These are phyloP conservation scores for Lissocephala sabroskyi DNA, from an alignment of 2,888 invertebrate genomes.

Conservation along the genomic window DNA sequence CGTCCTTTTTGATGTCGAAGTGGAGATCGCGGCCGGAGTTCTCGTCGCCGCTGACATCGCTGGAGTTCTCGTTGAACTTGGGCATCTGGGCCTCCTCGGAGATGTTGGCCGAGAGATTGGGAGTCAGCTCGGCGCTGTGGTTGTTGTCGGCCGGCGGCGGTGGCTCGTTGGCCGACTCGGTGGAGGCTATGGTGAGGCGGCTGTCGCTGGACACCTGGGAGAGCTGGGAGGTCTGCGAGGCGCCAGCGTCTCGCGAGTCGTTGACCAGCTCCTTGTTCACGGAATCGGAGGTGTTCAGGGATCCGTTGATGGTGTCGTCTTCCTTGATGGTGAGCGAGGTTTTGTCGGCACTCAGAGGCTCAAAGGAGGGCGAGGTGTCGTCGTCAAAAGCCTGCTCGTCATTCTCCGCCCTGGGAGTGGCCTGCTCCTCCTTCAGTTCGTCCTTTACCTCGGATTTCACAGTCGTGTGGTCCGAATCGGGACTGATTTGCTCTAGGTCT, in stretches of 20 bases:
- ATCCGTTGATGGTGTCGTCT: conserved; percentile 20
- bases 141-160: conserved; percentile 72
- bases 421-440: conserved; percentile 65
- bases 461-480: conserved; percentile 81
- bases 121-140: conserved; percentile 41
- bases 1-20: conserved; percentile 71
- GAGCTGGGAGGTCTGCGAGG: conserved; percentile 76
- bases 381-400: conserved; percentile 71
- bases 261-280: conserved; percentile 39
- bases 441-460: conserved; percentile 65
- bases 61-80: conserved; percentile 69
- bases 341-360: conserved; percentile 52
- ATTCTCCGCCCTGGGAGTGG: conserved; percentile 56
- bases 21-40: conserved; percentile 44
- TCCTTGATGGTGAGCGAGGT: conserved; percentile 51
- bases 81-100: conserved; percentile 73
- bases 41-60: conserved; percentile 32
- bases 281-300: conserved; percentile 38
- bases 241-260: conserved; percentile 68
- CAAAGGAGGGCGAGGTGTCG: conserved; percentile 80
- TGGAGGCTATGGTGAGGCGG: conserved; percentile 51
- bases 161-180: conserved; percentile 74
- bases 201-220: conserved; percentile 79
- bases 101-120: conserved; percentile 69
- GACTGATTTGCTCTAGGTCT: conserved; percentile 87